Conservation (phyloP, 30 jellyfish, hydroid and myxozoan genomes). For the Aurelia aurita complex sp. Pacific region DNA sequence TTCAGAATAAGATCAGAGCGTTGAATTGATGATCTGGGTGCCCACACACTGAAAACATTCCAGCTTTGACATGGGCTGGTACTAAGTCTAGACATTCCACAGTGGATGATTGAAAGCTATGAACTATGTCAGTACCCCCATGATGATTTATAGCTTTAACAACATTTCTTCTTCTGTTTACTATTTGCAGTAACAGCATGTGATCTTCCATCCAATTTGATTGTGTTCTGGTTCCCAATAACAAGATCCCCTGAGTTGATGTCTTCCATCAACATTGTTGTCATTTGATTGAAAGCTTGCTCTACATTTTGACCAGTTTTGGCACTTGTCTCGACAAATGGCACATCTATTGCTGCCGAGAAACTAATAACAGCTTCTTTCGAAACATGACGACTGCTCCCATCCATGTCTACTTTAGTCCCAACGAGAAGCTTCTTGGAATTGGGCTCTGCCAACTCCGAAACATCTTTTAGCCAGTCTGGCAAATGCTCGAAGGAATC, state of each 20-base stretch:
- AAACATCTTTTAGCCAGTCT: constrained; percentile 90
- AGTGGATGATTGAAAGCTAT: no score
- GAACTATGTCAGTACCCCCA: no score
- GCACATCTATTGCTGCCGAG: constrained; percentile 64
- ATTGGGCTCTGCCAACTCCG: constrained; percentile 94
- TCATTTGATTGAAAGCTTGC: constrained; percentile 87
- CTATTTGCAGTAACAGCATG: constrained; percentile 2
- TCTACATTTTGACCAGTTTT: constrained; percentile 97
- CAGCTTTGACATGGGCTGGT: no score
- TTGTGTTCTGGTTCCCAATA: constrained; percentile 33
- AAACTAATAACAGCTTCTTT: constrained; percentile 60
- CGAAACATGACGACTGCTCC: constrained; percentile 67
- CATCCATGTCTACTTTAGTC: constrained; percentile 86
- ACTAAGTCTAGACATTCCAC: no score
- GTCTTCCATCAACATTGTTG: constrained; percentile 80
- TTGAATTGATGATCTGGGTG: no score
- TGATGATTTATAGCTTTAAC: no score
- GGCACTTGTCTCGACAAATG: constrained; percentile 89
- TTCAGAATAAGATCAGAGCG: no score
- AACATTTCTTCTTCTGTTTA: constrained; percentile 34
- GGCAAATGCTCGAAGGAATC: constrained; percentile 87
- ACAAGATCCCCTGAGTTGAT: constrained; percentile 59
- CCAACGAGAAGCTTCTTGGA: constrained; percentile 94
- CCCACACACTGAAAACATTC: no score
- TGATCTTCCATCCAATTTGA: constrained; percentile 50